Percentiles rank a stretch among this genome's conserved stretches.
These are phyloP conservation scores for Dione vanillae DNA, from an alignment of 2,888 invertebrate species.

Conservation along the genomic window DNA sequence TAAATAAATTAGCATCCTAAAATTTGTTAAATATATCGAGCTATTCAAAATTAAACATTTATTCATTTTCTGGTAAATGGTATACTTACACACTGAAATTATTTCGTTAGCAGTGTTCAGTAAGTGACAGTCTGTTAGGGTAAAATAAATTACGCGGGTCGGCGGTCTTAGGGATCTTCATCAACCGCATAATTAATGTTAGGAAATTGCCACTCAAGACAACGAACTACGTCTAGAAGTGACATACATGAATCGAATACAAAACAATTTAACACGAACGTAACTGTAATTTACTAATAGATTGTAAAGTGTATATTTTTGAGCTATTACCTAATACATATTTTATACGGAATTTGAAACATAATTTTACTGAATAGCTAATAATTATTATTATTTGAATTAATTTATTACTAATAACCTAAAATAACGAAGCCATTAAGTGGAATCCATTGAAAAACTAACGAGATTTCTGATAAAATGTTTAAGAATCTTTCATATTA, in stretches of 20 bases:
- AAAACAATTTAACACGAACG: no score
- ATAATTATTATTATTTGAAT: background rate
- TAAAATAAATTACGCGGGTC: slow-evolving; percentile 65
- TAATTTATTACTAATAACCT: background rate
- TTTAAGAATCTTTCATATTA: background rate
- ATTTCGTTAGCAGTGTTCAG: slow-evolving; percentile 37
- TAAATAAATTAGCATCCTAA: background rate
- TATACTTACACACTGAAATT: slow-evolving; percentile 25
- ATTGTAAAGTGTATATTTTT: background rate
- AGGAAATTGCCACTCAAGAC: slow-evolving; percentile 71
- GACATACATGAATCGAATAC: slow-evolving; percentile 19
- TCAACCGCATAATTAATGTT: slow-evolving; percentile 73
- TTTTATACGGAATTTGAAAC: no score
- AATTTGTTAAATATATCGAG: background rate
- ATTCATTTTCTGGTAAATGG: slow-evolving; percentile 3
- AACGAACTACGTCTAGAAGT: slow-evolving; percentile 49
- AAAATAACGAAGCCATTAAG: background rate
- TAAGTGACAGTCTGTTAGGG: slow-evolving; percentile 39
- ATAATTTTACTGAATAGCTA: background rate
- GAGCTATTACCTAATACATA: no score
- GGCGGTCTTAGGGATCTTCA: slow-evolving; percentile 66
- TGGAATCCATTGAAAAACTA: no score
- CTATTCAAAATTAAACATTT: background rate
- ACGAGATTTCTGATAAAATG: background rate
- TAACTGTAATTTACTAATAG: background rate